A percentile compares a stretch with the other conserved stretches of the same genome.
These are phyloP conservation scores for Enteromius thamalakanensis DNA, from an alignment of 2,797 vertebrate genomes.

Conservation along the genomic window DNA sequence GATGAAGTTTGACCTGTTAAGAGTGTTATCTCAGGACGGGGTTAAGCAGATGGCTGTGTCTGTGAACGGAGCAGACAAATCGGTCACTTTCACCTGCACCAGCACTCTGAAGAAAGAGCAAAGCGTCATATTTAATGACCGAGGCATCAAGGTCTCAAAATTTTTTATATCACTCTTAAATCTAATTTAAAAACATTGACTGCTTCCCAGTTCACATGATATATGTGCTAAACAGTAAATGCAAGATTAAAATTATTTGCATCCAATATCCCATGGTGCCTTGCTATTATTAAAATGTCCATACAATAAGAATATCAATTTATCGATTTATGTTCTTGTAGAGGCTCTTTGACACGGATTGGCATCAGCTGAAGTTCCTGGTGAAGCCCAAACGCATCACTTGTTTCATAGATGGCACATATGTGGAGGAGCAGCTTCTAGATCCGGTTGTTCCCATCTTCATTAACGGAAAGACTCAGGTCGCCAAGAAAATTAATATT, in stretches of 20 bases:
- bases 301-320: background rate
- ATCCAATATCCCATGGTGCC: background rate
- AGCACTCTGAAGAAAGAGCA: slow-evolving; percentile 67
- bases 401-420: slow-evolving; percentile 67
- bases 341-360: slow-evolving; percentile 71
- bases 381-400: slow-evolving; percentile 63
- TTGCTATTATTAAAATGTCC: background rate
- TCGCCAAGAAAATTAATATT: slow-evolving; percentile 64
- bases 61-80: slow-evolving; percentile 80
- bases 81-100: slow-evolving; percentile 80
- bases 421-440: slow-evolving; percentile 65
- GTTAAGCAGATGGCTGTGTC: slow-evolving; percentile 84
- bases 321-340: slow-evolving; percentile 36
- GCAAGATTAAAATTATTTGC: background rate
- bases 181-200: background rate
- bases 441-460: slow-evolving; percentile 67
- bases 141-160: slow-evolving; percentile 67
- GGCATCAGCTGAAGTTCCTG: slow-evolving; percentile 73
- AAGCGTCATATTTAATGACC: slow-evolving; percentile 65
- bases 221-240: background rate
- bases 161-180: background rate
- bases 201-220: background rate
- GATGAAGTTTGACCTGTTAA: slow-evolving; percentile 85
- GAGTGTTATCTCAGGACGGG: slow-evolving; percentile 80
- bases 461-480: slow-evolving; percentile 70